These are phyloP conservation scores for Spilogale gracilis DNA, from an alignment of 2,113 vertebrate species.

Conservation along the genomic window DNA sequence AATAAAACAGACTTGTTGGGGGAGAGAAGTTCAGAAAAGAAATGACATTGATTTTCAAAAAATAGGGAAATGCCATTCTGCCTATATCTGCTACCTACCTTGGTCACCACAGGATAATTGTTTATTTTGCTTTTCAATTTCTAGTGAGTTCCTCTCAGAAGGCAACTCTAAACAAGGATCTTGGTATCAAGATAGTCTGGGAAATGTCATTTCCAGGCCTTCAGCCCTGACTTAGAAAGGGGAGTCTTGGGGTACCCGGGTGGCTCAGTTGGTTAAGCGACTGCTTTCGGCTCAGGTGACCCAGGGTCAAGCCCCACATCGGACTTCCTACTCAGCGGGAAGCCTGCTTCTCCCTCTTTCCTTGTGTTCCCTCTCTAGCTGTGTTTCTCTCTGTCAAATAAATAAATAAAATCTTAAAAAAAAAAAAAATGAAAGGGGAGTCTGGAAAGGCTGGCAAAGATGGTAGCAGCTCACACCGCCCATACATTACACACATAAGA, in stretches of 20 bases:
- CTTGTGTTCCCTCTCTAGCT: no score
- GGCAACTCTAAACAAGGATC: background rate
- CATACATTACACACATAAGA: accelerated
- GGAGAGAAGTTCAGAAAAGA: background rate
- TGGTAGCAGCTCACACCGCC: background rate
- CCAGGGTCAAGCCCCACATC: no score
- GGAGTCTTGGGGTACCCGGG: background rate
- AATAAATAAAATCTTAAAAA: no score
- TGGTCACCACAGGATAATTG: background rate
- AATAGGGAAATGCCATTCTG: background rate
- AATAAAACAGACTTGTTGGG: background rate
- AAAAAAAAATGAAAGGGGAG: background rate
- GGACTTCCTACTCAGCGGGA: no score
- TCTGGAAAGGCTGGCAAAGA: background rate
- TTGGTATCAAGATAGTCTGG: background rate
- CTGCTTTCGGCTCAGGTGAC: no score
- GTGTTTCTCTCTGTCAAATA: no score
- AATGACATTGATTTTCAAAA: background rate
- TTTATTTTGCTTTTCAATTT: background rate
- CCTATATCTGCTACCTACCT: background rate
- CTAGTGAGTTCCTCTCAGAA: background rate
- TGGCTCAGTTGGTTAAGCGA: no score
- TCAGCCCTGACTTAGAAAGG: background rate
- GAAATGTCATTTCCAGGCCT: background rate
- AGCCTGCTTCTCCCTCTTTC: no score